These are phyloP conservation scores for Agriotes lineatus DNA, from an alignment of 2,888 invertebrate species.

Conservation along the genomic window DNA sequence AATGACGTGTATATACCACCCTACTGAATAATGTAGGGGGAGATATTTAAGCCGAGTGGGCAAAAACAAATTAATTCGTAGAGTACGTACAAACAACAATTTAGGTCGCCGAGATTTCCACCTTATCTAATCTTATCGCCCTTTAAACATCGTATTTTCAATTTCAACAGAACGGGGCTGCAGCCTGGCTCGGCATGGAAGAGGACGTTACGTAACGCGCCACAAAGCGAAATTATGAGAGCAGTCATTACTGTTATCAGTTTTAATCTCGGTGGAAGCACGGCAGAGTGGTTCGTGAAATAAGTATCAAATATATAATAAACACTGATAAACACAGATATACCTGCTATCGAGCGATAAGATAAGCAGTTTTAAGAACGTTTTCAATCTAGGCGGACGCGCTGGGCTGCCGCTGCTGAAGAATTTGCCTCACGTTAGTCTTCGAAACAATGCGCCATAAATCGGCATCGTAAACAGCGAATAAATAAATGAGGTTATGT, in stretches of 20 bases:
- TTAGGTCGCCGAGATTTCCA: no score
- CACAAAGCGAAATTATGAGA: neutral
- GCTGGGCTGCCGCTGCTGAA: neutral
- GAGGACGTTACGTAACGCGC: neutral
- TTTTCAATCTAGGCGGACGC: neutral
- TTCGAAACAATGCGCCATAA: conserved; percentile 25
- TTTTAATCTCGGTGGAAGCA: conserved; percentile 27
- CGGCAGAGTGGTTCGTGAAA: conserved; percentile 25
- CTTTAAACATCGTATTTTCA: no score
- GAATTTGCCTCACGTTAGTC: conserved; percentile 26
- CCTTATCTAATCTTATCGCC: no score
- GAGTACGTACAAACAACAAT: no score
- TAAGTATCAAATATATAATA: conserved; percentile 14
- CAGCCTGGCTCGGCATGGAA: no score
- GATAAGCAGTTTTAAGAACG: conserved; percentile 14
- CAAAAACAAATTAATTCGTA: no score
- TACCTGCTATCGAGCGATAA: conserved; percentile 25
- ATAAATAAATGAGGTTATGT: conserved; percentile 24
- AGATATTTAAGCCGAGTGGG: no score
- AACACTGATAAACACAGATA: conserved; percentile 21
- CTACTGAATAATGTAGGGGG: no score
- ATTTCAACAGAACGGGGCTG: no score
- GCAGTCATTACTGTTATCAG: conserved; percentile 3
- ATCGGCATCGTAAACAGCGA: conserved; percentile 21
- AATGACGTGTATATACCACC: no score